Base-by-base conservation (phyloP, 2,888 invertebrate species). In the Lithophane leautieri region DNA sequence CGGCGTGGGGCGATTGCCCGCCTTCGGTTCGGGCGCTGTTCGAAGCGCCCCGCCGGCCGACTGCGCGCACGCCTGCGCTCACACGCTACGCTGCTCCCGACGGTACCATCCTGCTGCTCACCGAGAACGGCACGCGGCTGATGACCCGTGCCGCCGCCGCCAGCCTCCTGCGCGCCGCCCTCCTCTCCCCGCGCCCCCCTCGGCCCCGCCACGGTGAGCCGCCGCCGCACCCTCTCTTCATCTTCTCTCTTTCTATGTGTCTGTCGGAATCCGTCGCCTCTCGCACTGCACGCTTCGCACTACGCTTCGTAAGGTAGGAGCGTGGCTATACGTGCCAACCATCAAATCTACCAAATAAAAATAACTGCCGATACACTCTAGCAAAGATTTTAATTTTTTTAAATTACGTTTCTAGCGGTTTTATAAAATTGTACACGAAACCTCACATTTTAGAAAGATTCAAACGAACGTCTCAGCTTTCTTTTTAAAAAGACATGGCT, bases 61-160 rank as follows among this genome's bases (percentile, higher is more conserved):
- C 94, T 88, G 94, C 94, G 87, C 94, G 94, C 61, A 94, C 94
- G 78, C 96, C 97, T 85, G 95, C 97, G 84, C 94, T 97, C 93
- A 97, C 97, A 90, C 97, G 97, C 92, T 97, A 97, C 96, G 97
- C 97, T 88, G 97, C 97, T 89, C 96, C 97, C 84, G 97, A 97
- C 90, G 97, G 97, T 94, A 97, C 97, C 92, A 97, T 97, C 94
- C 97, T 97, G 93, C 97, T 97, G 93, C 97, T 97, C 95, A 97
- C 97, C 93, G 97, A 97, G 94, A 97, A 97, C 92, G 97, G 97
- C 95, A 97, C 97, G 92, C 94, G 97, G 90, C 96, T 96, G 95
- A 95, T 97, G 95, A 97, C 96, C 69, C 94, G 96, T 88, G 95
- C 96, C 87, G 96, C 96, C 85, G 96, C 96, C 91, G 96, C 96